Conservation (phyloP, 2,888 invertebrate genomes). For the Drosophila phalerata region DNA sequence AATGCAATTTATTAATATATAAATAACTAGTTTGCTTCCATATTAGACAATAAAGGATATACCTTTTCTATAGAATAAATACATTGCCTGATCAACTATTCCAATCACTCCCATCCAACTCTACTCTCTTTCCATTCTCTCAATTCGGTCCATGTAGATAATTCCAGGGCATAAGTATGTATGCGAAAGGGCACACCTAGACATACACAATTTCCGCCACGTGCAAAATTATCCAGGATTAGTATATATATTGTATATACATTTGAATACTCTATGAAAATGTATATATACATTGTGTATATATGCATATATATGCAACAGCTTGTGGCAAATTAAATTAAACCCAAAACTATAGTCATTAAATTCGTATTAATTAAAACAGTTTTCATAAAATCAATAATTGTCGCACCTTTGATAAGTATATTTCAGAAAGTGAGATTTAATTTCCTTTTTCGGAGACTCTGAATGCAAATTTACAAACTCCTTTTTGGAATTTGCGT, state of each 20-base stretch:
- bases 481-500: conserved; percentile 75
- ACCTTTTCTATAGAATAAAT: neutral
- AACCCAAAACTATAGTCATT: conserved; percentile 6
- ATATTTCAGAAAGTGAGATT: conserved; percentile 22
- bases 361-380: neutral
- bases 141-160: neutral
- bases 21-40: too few species aligned
- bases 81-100: neutral
- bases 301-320: conserved; percentile 47
- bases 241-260: too few species aligned
- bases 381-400: conserved; percentile 48
- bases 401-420: conserved; percentile 57
- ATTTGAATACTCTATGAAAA: too few species aligned
- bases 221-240: conserved; percentile 42
- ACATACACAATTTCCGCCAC: conserved; percentile 28
- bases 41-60: neutral
- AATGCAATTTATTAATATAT: too few species aligned
- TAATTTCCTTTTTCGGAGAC: conserved; percentile 26
- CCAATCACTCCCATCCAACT: neutral
- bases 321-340: conserved; percentile 42
- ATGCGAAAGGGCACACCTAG: conserved; percentile 42
- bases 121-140: neutral
- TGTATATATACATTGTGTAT: neutral
- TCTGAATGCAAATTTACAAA: conserved; percentile 33
- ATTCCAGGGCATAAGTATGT: conserved; percentile 30